Evolutionary conservation across 2,888 invertebrate species (phyloP).

Genomic region (Eristalis intricaria): DNA sequence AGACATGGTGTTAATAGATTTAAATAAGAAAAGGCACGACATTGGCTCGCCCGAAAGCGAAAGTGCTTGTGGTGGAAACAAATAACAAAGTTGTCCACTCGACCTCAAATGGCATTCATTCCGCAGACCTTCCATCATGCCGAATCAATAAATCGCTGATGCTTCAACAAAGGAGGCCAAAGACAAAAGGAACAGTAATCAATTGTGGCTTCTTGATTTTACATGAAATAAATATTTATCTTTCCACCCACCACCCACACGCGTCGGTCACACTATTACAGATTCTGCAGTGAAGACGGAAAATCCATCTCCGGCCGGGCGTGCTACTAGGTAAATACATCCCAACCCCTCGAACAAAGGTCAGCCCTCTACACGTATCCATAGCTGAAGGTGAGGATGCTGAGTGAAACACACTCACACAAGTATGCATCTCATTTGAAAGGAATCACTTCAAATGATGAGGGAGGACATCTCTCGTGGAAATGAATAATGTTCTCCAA

Average conservation of each 20-base stretch:
- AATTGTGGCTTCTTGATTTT: background rate
- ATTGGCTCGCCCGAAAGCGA: background rate
- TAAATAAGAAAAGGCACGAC: slow-evolving; percentile 13
- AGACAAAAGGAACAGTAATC: background rate
- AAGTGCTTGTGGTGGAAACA: slow-evolving; percentile 7
- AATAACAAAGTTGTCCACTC: slow-evolving; percentile 21
- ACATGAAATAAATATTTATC: background rate
- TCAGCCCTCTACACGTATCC: background rate
- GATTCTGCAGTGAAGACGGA: too few relatives aligned
- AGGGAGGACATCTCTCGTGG: background rate
- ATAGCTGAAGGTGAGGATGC: background rate
- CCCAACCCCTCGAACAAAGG: background rate
- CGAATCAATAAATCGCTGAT: background rate
- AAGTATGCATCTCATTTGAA: slow-evolving; percentile 27
- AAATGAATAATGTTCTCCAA: slow-evolving; percentile 4
- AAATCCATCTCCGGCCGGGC: too few relatives aligned
- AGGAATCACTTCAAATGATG: slow-evolving; percentile 10
- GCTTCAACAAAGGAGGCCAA: background rate
- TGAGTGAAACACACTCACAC: background rate
- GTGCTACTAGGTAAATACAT: background rate
- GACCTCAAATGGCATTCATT: slow-evolving; percentile 10
- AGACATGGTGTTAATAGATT: slow-evolving; percentile 35
- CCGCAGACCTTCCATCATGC: background rate
- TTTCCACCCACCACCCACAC: too few relatives aligned
- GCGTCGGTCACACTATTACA: too few relatives aligned